Percentiles rank a stretch among this genome's conserved stretches.
These are phyloP conservation scores for Drosophila siamana DNA, from an alignment of 2,888 invertebrate genomes.

Conservation along the genomic window DNA sequence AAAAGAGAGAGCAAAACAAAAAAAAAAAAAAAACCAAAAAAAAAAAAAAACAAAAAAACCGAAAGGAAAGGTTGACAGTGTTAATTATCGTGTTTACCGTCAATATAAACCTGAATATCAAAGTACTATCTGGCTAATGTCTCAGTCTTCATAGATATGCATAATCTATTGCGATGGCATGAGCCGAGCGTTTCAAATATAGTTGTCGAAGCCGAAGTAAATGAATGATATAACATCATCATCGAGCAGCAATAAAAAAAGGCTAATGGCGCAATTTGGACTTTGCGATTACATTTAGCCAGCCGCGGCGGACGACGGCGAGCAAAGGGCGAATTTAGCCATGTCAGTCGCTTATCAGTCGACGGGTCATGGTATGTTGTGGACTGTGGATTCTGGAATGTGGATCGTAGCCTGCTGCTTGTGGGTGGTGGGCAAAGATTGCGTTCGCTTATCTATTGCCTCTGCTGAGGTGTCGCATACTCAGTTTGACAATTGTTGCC, in stretches of 20 bases:
- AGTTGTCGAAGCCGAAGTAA: neutral
- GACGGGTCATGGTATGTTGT: slow-evolving; percentile 3
- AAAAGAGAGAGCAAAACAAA: neutral
- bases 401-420: slow-evolving; percentile 4
- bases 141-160: neutral
- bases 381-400: slow-evolving; percentile 21
- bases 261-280: slow-evolving; percentile 1
- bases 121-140: slow-evolving; percentile 4
- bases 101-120: slow-evolving; percentile 14
- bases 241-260: neutral
- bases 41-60: too few relatives aligned
- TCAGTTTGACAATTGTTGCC: neutral
- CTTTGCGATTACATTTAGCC: neutral
- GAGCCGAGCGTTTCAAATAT: neutral
- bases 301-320: slow-evolving; percentile 18
- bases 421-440: slow-evolving; percentile 44
- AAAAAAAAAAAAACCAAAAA: too few relatives aligned
- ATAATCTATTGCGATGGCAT: neutral
- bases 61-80: slow-evolving; percentile 1
- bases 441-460: slow-evolving; percentile 14
- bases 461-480: slow-evolving; percentile 14
- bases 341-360: slow-evolving; percentile 12
- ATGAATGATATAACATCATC: slow-evolving; percentile 1
- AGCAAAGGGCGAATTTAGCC: slow-evolving; percentile 27
- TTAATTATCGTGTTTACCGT: slow-evolving; percentile 15